Base-by-base conservation (phyloP, 2,113 vertebrate species). In the Cavia porcellus region DNA sequence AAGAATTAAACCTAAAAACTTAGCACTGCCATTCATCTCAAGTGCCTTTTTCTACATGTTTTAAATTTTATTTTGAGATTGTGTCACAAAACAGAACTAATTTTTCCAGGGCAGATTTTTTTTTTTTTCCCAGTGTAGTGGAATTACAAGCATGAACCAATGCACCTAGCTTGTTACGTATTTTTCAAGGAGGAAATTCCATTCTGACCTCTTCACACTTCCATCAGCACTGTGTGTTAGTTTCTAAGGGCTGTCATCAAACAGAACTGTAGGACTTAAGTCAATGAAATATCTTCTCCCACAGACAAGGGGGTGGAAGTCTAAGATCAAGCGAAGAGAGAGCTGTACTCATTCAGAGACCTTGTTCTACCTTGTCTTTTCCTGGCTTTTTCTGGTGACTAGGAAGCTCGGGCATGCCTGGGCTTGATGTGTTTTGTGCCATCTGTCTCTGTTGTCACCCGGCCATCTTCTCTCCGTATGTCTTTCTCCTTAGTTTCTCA, bases 321-420 rank as follows among this genome's bases (percentile, higher is more conserved):
- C 80, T 74, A n/a, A 57, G 45, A 11, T 2, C 19, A 3, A 50
- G 17, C 3, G 1, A 22, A 6, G 3, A 19, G 13, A 38, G 35
- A 24, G 4, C 7, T 2, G 0, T 4, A 4, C 9, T 68, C 5
- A 14, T 38, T 55, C 28, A 1, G n/a, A 77, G 24, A 6, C 42
- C 13, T 52, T 7, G 35, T 24, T 6, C 9, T 14, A 14, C 1
- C 55, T 13, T 7, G 4, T 5, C 22, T 32, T 50, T 47, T 28
- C 45, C n/a, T 1, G 5, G 19, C 42, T 6, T 0, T 9, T 17
- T 19, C 4, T 12, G 75, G 13, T 32, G 38, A 10, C 45, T 4
- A 1, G 42, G 50, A 8, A 59, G 2, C 30, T 3, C 3, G 11
- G 38, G 28, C 0, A 0, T 35, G 38, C 17, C 14, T 14, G 1